Evolutionary conservation across 2,113 vertebrate species (phyloP).

Genomic region (Parus major): DNA sequence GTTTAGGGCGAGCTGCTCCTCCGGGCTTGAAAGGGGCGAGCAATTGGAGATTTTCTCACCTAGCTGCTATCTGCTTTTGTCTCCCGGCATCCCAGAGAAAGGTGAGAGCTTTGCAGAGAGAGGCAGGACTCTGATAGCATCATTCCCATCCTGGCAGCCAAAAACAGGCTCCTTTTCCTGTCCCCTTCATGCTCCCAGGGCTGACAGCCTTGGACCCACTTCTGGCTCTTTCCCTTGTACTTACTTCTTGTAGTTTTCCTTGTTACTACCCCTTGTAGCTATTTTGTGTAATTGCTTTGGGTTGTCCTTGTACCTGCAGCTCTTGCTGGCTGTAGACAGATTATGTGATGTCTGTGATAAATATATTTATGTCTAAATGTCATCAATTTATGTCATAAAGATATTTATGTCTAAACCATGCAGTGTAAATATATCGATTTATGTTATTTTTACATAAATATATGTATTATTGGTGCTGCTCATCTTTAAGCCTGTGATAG

Average conservation of each 20-base stretch:
- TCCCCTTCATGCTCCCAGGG: neutral
- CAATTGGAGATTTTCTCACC: constrained; percentile 42
- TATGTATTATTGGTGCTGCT: neutral
- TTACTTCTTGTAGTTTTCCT: neutral
- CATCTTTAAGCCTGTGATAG: neutral
- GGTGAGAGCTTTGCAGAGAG: neutral
- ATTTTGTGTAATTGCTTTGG: neutral
- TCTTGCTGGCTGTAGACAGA: neutral
- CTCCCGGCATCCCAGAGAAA: neutral
- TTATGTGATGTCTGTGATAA: neutral
- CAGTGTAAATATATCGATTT: neutral
- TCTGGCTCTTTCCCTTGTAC: neutral
- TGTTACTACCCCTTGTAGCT: neutral
- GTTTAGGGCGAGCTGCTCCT: neutral
- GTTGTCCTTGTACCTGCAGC: neutral
- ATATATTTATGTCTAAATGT: neutral
- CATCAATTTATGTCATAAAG: neutral
- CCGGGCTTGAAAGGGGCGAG: neutral
- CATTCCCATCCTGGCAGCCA: neutral
- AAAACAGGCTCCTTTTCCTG: neutral
- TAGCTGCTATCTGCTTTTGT: neutral
- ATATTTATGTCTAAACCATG: neutral
- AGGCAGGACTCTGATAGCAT: neutral
- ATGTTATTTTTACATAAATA: neutral
- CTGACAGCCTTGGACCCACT: neutral